A percentile compares a stretch with the other conserved stretches of the same genome.
phyloP scores from a whole-genome alignment of 1,140 invertebrate species.

The Araneus ventricosus region DNA sequence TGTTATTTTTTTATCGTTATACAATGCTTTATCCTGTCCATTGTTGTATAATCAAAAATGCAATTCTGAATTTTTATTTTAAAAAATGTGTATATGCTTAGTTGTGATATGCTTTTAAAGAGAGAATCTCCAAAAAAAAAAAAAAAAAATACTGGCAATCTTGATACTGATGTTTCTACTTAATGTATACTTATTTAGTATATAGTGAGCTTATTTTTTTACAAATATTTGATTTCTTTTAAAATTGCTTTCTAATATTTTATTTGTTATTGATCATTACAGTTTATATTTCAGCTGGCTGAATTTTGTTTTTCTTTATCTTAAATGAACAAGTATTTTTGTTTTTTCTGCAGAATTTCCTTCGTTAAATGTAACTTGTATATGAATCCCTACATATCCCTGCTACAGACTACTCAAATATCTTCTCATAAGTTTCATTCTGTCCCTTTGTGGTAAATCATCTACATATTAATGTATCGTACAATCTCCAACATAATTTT shows the following conservation, averaged over 20 bases:
- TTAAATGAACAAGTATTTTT: no score
- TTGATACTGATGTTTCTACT: neutral
- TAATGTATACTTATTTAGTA: neutral
- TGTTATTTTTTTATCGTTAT: neutral
- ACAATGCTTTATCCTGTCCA: neutral
- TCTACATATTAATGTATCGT: no score
- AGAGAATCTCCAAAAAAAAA: neutral
- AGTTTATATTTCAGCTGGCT: neutral
- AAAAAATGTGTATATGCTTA: neutral
- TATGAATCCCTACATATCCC: no score
- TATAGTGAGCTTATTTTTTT: slow-evolving; percentile 22
- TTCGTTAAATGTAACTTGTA: no score
- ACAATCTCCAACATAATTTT: no score
- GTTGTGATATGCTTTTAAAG: neutral
- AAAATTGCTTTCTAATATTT: neutral
- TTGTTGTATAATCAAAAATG: neutral
- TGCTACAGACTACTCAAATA: no score
- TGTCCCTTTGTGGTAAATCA: no score
- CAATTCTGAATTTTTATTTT: neutral
- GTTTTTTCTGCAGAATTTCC: no score
- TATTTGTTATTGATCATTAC: neutral
- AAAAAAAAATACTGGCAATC: no score
- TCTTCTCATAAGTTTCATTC: no score
- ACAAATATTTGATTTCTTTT: neutral
- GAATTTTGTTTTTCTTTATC: neutral